phyloP scores from a whole-genome alignment of 2,888 invertebrate genomes.

The Sphecodes monilicornis region DNA sequence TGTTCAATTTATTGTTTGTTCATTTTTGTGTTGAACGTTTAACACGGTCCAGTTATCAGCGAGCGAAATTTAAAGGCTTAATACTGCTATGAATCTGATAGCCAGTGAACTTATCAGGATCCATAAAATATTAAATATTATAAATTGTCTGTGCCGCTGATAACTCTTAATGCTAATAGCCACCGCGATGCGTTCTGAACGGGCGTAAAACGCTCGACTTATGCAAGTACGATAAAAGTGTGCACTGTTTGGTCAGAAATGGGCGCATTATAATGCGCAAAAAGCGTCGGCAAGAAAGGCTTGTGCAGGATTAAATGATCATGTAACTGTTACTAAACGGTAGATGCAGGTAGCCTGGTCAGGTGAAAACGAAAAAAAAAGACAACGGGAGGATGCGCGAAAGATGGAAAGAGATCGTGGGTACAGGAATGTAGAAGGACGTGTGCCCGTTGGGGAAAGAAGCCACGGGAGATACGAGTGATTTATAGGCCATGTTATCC shows the following conservation, averaged over 20 bases:
- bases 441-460: constrained; percentile 30
- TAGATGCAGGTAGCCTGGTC: not conserved
- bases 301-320: constrained; percentile 40
- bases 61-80: not conserved
- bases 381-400: not conserved
- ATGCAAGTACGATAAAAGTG: not conserved
- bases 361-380: not conserved
- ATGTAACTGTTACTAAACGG: constrained; percentile 38
- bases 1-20: too few species aligned
- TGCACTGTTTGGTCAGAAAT: not conserved
- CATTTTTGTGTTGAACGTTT: not conserved
- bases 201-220: not conserved
- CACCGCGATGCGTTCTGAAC: not conserved
- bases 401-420: constrained; percentile 21
- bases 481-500: constrained; percentile 40
- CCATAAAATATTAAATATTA: not conserved
- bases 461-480: constrained; percentile 29
- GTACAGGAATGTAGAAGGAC: constrained; percentile 49
- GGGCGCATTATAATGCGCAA: not conserved
- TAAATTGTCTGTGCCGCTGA: not conserved
- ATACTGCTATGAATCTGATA: not conserved
- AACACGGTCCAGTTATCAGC: not conserved
- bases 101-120: not conserved
- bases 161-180: not conserved
- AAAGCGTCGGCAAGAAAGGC: constrained; percentile 15